Conservation (phyloP, 2,113 vertebrate genomes). For the Psophia crepitans region DNA sequence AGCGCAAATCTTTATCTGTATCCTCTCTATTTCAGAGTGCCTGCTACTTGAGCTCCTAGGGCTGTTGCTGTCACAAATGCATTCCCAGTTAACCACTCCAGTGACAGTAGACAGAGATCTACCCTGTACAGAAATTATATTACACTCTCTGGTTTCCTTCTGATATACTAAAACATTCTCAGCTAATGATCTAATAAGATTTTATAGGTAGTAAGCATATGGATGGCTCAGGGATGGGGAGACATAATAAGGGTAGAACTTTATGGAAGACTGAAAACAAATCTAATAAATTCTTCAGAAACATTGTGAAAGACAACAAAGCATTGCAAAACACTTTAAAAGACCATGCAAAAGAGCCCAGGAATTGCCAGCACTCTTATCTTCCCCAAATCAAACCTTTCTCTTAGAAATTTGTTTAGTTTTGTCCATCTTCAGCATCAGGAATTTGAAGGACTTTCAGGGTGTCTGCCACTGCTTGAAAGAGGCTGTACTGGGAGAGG, state of each 20-base stretch:
- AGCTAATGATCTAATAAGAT: constrained; percentile 31
- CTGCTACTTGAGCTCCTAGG: not conserved
- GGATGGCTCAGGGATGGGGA: not conserved
- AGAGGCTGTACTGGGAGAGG: not conserved
- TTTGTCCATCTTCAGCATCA: not conserved
- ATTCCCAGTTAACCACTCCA: not conserved
- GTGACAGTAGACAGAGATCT: constrained; percentile 1
- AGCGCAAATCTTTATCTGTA: not conserved
- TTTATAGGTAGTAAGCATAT: not conserved
- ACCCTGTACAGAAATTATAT: not conserved
- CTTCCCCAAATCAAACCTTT: not conserved
- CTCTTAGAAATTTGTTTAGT: not conserved
- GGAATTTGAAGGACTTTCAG: not conserved
- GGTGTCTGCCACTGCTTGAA: not conserved
- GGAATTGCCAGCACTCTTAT: not conserved
- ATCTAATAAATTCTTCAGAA: constrained; percentile 8
- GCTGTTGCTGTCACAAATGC: not conserved
- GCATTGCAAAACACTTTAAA: not conserved
- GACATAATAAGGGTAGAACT: not conserved
- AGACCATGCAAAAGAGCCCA: not conserved
- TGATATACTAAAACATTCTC: constrained; percentile 19
- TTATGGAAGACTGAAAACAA: constrained; percentile 1
- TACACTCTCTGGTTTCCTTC: constrained; percentile 4
- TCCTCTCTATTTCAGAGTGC: not conserved
- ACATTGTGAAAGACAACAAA: not conserved